Percentiles rank a stretch among this genome's conserved stretches.
Evolutionary conservation across 2,113 vertebrate species (phyloP).

Genomic region (Grammomys dolichurus): DNA sequence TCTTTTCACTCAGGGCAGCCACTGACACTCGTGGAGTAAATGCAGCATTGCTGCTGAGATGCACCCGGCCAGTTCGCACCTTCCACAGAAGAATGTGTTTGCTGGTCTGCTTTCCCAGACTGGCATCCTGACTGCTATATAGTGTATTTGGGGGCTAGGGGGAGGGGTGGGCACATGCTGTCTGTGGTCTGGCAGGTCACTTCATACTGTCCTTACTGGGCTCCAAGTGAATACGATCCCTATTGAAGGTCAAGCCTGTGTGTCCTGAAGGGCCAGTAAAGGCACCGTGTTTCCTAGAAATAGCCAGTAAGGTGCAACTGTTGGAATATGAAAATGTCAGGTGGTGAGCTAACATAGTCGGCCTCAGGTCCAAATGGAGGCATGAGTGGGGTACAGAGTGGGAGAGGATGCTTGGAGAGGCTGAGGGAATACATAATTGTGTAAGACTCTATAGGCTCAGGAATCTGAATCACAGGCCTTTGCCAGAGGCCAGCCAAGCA

Average conservation of each 20-base stretch:
- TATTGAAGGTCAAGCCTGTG: not conserved
- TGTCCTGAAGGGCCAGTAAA: not conserved
- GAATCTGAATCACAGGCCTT: not conserved
- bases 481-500: not conserved
- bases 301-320: not conserved
- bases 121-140: not conserved
- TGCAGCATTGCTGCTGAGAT: not conserved
- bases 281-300: not conserved
- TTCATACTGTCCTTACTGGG: not conserved
- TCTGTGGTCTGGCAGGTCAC: not conserved
- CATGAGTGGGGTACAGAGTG: rapidly evolving
- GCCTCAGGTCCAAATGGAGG: not conserved
- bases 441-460: not conserved
- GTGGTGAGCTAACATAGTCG: not conserved
- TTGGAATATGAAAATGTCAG: not conserved
- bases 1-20: not conserved
- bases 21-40: not conserved
- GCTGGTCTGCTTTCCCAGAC: not conserved
- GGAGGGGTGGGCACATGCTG: not conserved
- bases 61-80: not conserved
- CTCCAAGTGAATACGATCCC: not conserved
- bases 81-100: not conserved
- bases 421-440: not conserved
- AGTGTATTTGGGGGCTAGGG: not conserved
- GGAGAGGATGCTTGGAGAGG: not conserved